Conservation (phyloP, 2,797 vertebrate species). For the Onychomys torridus region DNA sequence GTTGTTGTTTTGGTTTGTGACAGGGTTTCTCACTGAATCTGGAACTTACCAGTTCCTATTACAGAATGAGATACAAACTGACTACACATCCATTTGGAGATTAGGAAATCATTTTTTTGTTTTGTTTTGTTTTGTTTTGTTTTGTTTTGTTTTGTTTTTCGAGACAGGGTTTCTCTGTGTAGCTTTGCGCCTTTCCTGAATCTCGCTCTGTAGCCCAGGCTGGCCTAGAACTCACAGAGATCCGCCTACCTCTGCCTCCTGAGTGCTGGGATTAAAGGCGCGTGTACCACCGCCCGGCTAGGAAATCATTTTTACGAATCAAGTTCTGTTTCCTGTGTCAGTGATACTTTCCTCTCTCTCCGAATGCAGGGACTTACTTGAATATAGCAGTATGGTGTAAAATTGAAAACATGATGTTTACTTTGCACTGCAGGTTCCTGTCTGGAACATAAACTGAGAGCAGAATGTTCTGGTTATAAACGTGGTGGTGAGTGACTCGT, state of each 20-base stretch:
- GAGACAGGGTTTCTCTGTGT: no score
- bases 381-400: background rate
- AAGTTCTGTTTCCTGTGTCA: background rate
- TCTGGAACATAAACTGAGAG: background rate
- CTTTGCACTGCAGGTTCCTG: background rate
- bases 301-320: background rate
- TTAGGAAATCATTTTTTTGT: no score
- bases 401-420: background rate
- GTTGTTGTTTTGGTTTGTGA: background rate
- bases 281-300: no score
- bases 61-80: no score
- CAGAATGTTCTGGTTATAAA: background rate
- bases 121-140: no score
- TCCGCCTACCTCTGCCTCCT: no score
- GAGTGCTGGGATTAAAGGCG: no score
- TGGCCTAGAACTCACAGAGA: no score
- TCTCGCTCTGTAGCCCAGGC: no score
- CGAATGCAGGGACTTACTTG: background rate
- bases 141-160: no score
- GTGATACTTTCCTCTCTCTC: background rate
- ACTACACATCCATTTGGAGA: no score
- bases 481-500: background rate
- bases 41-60: background rate
- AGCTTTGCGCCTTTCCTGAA: no score
- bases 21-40: background rate